Evolutionary conservation across 2,113 vertebrate genomes (phyloP).

Genomic region (Ophthalmolycus amberensis): DNA sequence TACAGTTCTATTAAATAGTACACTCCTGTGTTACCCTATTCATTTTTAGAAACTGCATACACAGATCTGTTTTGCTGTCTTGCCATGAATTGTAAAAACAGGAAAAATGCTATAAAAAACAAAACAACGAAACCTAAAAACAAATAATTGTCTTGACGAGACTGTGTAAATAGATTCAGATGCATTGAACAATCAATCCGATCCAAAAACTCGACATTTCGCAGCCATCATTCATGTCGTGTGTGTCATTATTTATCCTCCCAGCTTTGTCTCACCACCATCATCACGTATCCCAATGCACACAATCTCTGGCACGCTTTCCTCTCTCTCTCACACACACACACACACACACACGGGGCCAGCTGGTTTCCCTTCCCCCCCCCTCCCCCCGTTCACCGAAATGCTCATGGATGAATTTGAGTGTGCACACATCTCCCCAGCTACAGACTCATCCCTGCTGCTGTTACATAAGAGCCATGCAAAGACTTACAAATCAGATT

Average conservation of each 20-base stretch:
- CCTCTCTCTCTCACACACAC: constrained; percentile 30
- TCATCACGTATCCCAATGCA: constrained; percentile 19
- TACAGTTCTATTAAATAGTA: background rate
- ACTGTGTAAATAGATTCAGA: background rate
- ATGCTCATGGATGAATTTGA: constrained; percentile 38
- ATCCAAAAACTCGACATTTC: background rate
- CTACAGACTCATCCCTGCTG: constrained; percentile 60
- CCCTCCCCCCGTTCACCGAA: constrained; percentile 5
- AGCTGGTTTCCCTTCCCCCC: constrained; percentile 18
- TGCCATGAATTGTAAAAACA: background rate
- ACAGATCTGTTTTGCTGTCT: background rate
- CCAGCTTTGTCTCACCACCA: constrained; percentile 52
- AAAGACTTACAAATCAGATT: constrained; percentile 77
- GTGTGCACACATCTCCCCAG: constrained; percentile 45
- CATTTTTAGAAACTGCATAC: background rate
- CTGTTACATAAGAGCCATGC: constrained; percentile 76
- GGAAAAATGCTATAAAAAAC: background rate
- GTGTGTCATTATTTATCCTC: constrained; percentile 45
- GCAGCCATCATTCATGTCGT: constrained; percentile 7
- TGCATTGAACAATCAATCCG: background rate
- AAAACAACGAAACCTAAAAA: background rate
- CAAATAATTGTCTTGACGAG: background rate
- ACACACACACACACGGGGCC: constrained; percentile 28
- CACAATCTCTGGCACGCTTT: constrained; percentile 50
- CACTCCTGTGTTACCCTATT: background rate